Evolutionary conservation across 2,888 invertebrate genomes (phyloP).

Genomic region (Deilephila elpenor): DNA sequence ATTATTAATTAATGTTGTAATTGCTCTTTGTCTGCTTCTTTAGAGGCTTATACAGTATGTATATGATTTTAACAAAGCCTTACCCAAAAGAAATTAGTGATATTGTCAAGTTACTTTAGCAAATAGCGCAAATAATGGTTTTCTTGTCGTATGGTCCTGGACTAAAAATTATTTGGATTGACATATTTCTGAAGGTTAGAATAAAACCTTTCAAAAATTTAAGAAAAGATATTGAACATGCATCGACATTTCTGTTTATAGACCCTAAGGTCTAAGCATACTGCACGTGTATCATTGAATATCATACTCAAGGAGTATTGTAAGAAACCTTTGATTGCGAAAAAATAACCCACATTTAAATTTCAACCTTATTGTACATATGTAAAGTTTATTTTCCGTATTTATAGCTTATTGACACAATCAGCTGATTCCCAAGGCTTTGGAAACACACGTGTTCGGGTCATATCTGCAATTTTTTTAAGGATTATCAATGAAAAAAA

Average conservation of each 20-base stretch:
- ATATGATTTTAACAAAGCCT: not conserved
- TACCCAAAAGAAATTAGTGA: not conserved
- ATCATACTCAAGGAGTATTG: not conserved
- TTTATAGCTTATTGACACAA: constrained; percentile 37
- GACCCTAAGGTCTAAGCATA: not conserved
- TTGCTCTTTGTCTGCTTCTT: no score
- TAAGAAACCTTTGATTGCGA: constrained; percentile 23
- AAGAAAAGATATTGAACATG: not conserved
- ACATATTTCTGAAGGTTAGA: not conserved
- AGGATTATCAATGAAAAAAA: constrained; percentile 56
- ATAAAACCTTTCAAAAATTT: no score
- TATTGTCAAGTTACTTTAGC: not conserved
- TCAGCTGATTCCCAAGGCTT: constrained; percentile 72
- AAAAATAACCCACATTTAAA: not conserved
- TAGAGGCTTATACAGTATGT: no score
- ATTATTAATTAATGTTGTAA: no score
- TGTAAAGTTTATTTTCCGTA: not conserved
- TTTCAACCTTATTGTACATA: not conserved
- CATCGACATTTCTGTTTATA: constrained; percentile 6
- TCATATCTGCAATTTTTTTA: constrained; percentile 65
- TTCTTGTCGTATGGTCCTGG: not conserved
- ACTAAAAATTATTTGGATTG: not conserved
- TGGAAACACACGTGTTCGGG: constrained; percentile 66
- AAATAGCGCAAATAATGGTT: not conserved
- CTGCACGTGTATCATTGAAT: constrained; percentile 18